Conservation (phyloP, 2,888 invertebrate species). For the Macrosoma leucophasiata region DNA sequence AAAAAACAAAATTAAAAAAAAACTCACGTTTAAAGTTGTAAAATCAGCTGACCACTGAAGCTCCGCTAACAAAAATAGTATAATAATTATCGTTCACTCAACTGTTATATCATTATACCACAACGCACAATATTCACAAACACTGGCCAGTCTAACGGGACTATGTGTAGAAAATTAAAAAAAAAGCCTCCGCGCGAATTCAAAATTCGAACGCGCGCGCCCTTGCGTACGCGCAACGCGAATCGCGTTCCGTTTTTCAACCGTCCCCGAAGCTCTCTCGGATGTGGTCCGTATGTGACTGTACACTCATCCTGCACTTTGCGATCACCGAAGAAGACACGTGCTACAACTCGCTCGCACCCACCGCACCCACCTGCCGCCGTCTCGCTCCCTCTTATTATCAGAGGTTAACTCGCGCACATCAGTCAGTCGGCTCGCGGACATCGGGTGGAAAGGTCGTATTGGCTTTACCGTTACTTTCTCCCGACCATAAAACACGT, state of each 20-base stretch:
- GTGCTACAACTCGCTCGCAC: slow-evolving; percentile 46
- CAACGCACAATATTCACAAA: slow-evolving; percentile 35
- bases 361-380: too few species aligned
- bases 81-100: slow-evolving; percentile 40
- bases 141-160: slow-evolving; percentile 17
- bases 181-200: slow-evolving; percentile 31
- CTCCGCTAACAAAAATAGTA: slow-evolving; percentile 37
- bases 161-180: slow-evolving; percentile 25
- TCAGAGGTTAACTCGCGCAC: slow-evolving; percentile 71
- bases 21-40: slow-evolving; percentile 35
- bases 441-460: slow-evolving; percentile 63
- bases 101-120: slow-evolving; percentile 37
- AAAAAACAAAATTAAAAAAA: slow-evolving; percentile 14
- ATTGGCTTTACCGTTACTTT: slow-evolving; percentile 58
- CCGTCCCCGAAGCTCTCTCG: slow-evolving; percentile 65
- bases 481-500: slow-evolving; percentile 59
- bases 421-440: slow-evolving; percentile 70
- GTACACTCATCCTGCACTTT: slow-evolving; percentile 73
- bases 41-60: slow-evolving; percentile 29
- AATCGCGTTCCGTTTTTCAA: slow-evolving; percentile 58
- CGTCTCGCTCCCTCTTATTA: slow-evolving; percentile 55
- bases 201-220: slow-evolving; percentile 45
- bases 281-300: slow-evolving; percentile 73
- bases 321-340: slow-evolving; percentile 74
- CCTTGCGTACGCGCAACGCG: slow-evolving; percentile 61